Evolutionary conservation across 2,113 vertebrate species (phyloP), one percentile per base, ranked within the genome.

Genomic region (Physeter macrocephalus): DNA sequence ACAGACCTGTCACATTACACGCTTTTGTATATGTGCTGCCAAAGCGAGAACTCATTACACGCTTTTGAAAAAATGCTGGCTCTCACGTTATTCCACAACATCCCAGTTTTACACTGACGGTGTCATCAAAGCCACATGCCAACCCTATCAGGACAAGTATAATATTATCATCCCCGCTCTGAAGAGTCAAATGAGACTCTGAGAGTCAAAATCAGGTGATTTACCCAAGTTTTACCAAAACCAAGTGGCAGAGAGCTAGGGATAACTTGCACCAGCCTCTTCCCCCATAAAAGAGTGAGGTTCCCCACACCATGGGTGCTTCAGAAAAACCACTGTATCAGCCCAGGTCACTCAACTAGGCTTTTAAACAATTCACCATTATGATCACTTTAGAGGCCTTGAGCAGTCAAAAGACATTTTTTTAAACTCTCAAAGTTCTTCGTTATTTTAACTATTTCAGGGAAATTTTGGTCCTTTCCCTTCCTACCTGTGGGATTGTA

Each of bases 391-490:
- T 25, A 61, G 52, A 18, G 77, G 36, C 39, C 21, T 57, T 43
- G 1, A 57, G 59, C 25, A 87, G 23, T 23, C 85, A 66, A 41
- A 83, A 57, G 14, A n/a, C 41, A 49, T 18, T 4, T 41, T 43
- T 67, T 83, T 46, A 84, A 83, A 57, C 14, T 23, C 67, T 87
- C 46, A 29, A 54, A 88, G 29, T 41, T 43, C 41, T 64, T 52
- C 4, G 3, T 64, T 54, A 74, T 29, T 82, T 96, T 85, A 95
- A 49, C 5, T 15, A 78, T 72, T 69, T 75, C 80, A 92, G 90
- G n/a, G 29, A 88, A 69, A 89, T 8, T 29, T 27, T 21, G 23
- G 62, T n/a, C 11, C 27, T 80, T 77, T 34, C 69, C 39, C 29
- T 17, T 29, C 27, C 71, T 61, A n/a, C 3, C 20, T 90, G 62